Base-by-base conservation (phyloP, 2,113 vertebrate genomes). In the Hippocampus zosterae region DNA sequence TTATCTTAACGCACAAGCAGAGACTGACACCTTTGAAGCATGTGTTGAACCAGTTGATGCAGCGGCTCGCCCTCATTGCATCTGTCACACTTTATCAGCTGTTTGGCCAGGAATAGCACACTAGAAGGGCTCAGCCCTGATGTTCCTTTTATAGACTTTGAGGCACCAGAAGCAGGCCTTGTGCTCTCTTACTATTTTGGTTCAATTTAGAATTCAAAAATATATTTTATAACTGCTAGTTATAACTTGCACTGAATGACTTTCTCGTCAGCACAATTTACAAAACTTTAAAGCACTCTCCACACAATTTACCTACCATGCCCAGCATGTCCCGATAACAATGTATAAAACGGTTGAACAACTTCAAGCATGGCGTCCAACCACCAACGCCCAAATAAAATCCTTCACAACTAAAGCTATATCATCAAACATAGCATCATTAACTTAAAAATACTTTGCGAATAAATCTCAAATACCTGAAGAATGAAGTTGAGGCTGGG, bases 91-190 rank as follows among this genome's bases (percentile, higher is more conserved):
- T 89, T 91, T 91, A 90, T 98, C 96, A 98, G 92, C 87, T 77
- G 87, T 76, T 84, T 71, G 82, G 93, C 96, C 95, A 91, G 86
- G 91, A 99, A 99, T 99, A 99, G 97, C 89, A 93, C 85, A 57
- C 79, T 84, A 87, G 81, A 46, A 79, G 44, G 25, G 78, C 78
- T 88, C 74, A 77, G 78, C 75, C 82, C 83, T 87, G 73, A 83
- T 86, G 91, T 93, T 93, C 94, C 94, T 95, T 97, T 96, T 97
- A 96, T 96, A 99, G 95, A 91, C 86, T 92, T 89, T 80, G 78
- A 88, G 90, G 81, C 79, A 80, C 67, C 63, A 74, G 84, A 84
- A 75, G 60, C 72, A 70, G 68, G 81, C 86, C 84, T 13, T 89
- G 82, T 71, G 76, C 73, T 71, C 70, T 69, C 15, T 33, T 7